Evolutionary conservation across 2,797 vertebrate species (phyloP).

Genomic region (Mergus octosetaceus): DNA sequence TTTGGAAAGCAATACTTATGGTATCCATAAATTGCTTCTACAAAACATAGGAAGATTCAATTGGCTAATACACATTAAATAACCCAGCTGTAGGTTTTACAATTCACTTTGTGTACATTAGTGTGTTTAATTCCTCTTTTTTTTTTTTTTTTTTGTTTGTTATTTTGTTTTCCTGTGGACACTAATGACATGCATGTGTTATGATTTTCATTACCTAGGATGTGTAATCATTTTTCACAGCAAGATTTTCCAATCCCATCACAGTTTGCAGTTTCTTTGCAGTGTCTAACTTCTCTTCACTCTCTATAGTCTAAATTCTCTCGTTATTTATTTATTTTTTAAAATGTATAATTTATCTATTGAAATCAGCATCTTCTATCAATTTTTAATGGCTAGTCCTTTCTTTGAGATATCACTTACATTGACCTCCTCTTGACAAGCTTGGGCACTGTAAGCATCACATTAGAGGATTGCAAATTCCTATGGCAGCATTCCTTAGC

Average conservation of each 20-base stretch:
- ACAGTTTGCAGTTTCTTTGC: background rate
- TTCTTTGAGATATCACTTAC: background rate
- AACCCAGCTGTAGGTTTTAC: background rate
- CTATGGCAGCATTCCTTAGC: background rate
- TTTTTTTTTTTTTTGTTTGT: background rate
- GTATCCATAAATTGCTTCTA: background rate
- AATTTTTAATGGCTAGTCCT: background rate
- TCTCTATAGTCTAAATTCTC: background rate
- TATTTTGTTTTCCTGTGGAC: conserved; percentile 16
- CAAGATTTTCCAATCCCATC: background rate
- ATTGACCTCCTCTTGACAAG: conserved; percentile 1
- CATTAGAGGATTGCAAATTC: background rate
- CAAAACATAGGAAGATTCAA: background rate
- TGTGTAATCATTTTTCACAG: background rate
- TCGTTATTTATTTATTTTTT: background rate
- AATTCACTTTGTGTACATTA: background rate
- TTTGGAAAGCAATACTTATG: background rate
- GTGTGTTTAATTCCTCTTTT: background rate
- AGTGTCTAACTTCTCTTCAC: background rate
- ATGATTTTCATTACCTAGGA: background rate
- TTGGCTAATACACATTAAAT: background rate
- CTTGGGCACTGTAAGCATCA: background rate
- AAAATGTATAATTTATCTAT: background rate
- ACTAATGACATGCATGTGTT: fast-evolving
- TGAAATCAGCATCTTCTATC: background rate